Evolutionary conservation across 2,797 vertebrate genomes (phyloP).

Genomic region (Pipistrellus kuhlii): DNA sequence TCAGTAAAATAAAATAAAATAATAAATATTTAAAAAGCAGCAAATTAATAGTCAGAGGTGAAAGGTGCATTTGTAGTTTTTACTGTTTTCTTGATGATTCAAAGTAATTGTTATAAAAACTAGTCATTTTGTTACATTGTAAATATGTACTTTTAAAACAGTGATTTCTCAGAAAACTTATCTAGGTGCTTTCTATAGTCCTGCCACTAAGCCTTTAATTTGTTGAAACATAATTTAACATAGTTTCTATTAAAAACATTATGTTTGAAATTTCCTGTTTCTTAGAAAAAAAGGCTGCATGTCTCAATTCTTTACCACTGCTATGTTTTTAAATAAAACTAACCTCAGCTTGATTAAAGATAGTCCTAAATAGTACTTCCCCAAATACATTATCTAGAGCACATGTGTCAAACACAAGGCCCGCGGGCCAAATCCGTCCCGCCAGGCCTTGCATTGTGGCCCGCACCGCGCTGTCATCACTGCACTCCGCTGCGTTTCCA

Average conservation of each 20-base stretch:
- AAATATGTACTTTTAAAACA: neutral
- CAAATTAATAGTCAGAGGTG: neutral
- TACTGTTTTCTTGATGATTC: conserved; percentile 41
- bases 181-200: neutral
- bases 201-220: conserved; percentile 9
- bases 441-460: too few relatives aligned
- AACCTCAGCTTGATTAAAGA: neutral
- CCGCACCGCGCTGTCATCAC: too few relatives aligned
- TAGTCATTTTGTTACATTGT: neutral
- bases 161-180: conserved; percentile 35
- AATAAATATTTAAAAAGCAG: neutral
- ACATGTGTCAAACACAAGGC: too few relatives aligned
- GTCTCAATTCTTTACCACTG: neutral
- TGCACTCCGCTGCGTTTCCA: too few relatives aligned
- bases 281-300: neutral
- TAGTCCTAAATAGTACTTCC: neutral
- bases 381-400: neutral
- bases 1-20: too few relatives aligned
- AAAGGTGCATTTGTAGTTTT: neutral
- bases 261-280: conserved; percentile 36
- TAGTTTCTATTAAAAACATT: neutral
- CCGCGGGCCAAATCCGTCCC: too few relatives aligned
- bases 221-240: neutral
- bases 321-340: neutral
- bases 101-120: conserved; percentile 33